Evolutionary conservation across 2,797 vertebrate species (phyloP).

Genomic region (Lagodon rhomboides): DNA sequence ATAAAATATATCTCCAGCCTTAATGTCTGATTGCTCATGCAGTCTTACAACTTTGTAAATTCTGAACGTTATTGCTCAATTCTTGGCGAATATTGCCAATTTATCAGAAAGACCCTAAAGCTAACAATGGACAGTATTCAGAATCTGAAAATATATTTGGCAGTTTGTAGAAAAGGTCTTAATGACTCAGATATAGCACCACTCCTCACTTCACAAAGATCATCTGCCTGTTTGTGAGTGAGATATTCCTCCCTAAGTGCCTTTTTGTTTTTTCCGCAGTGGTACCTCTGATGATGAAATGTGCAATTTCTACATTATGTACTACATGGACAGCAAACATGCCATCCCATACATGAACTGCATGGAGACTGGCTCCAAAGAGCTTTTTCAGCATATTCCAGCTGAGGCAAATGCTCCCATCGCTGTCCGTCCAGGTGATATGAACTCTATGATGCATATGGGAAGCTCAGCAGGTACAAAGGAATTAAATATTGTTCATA

Average conservation of each 20-base stretch:
- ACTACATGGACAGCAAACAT: conserved; percentile 95
- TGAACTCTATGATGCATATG: conserved; percentile 88
- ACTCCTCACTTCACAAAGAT: not conserved
- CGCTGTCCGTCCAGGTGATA: conserved; percentile 84
- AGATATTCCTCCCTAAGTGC: not conserved
- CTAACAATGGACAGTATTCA: not conserved
- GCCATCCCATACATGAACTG: conserved; percentile 94
- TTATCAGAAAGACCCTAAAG: not conserved
- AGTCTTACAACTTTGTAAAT: not conserved
- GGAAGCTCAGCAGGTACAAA: conserved; percentile 60
- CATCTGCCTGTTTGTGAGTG: not conserved
- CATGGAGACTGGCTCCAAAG: conserved; percentile 86
- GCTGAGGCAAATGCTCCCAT: conserved; percentile 92
- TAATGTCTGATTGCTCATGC: not conserved
- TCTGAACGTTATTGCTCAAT: no score
- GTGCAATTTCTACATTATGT: conserved; percentile 99
- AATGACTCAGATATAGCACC: not conserved
- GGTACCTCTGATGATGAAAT: conserved; percentile 95
- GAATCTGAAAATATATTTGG: not conserved
- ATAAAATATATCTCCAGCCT: not conserved
- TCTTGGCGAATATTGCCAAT: no score
- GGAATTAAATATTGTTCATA: not conserved
- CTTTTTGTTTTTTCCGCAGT: conserved; percentile 75
- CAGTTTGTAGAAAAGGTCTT: not conserved
- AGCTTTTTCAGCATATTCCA: conserved; percentile 91